Evolutionary conservation across 2,797 vertebrate genomes (phyloP).

Genomic region (Anolis apletophallus): DNA sequence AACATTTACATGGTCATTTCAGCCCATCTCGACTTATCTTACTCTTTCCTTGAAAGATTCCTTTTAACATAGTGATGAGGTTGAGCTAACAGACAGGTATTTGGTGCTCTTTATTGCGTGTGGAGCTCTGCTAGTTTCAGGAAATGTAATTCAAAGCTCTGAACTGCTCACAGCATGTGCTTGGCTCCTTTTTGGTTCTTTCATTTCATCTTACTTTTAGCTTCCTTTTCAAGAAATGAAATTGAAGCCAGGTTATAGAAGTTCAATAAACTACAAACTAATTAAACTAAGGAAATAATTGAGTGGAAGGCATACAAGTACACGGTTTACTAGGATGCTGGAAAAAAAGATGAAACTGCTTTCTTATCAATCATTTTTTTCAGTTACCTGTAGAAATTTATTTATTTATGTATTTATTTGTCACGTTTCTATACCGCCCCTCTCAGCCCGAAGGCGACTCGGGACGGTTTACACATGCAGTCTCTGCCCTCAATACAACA

Average conservation of each 20-base stretch:
- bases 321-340: neutral
- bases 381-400: no score
- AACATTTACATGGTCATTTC: conserved; percentile 57
- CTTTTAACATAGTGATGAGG: conserved; percentile 49
- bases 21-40: conserved; percentile 57
- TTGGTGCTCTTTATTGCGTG: neutral
- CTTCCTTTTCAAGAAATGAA: conserved; percentile 21
- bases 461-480: no score
- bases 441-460: no score
- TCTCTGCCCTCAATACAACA: no score
- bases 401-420: no score
- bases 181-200: neutral
- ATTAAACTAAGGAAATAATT: neutral
- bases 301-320: neutral
- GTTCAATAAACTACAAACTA: neutral
- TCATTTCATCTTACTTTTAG: neutral
- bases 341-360: conserved; percentile 6
- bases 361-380: conserved; percentile 1
- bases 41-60: conserved; percentile 54
- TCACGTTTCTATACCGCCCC: no score
- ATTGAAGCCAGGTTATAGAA: conserved; percentile 36
- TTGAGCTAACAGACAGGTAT: conserved; percentile 39
- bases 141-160: conserved; percentile 28
- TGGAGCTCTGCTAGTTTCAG: rapidly evolving
- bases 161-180: conserved; percentile 36